These are phyloP conservation scores for Craterocephalus amniculus DNA, from an alignment of 2,797 vertebrate species.

Conservation along the genomic window DNA sequence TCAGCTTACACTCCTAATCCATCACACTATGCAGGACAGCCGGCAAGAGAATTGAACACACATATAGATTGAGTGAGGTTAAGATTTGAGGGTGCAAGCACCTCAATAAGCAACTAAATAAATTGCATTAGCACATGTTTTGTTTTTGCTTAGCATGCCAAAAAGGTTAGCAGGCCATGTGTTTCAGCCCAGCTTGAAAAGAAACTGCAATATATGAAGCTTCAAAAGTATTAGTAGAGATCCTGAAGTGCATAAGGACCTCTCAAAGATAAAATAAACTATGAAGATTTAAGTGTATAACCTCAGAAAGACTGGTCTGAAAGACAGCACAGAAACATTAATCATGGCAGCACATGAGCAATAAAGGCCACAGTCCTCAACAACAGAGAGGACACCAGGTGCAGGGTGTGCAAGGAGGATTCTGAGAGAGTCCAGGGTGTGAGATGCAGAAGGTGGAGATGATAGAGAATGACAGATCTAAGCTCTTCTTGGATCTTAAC, in stretches of 20 bases:
- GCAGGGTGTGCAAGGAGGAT: neutral
- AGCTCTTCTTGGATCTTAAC: neutral
- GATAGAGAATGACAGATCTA: neutral
- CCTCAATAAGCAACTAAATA: neutral
- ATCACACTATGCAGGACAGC: conserved; percentile 18
- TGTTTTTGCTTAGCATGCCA: neutral
- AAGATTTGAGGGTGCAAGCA: neutral
- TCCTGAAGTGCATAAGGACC: neutral
- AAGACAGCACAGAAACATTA: neutral
- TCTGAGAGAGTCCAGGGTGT: neutral
- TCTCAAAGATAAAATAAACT: neutral
- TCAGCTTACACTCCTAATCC: conserved; percentile 28
- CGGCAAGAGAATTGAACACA: conserved; percentile 2
- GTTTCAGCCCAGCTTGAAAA: neutral
- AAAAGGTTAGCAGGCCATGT: neutral
- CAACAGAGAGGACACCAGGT: neutral
- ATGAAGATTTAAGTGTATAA: neutral
- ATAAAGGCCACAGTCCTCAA: neutral
- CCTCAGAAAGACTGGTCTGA: neutral
- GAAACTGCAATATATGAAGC: too few relatives aligned
- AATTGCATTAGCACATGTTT: neutral
- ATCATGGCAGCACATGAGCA: neutral
- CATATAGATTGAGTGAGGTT: conserved; percentile 3
- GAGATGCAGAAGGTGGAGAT: neutral
- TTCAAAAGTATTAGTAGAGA: neutral